Evolutionary conservation across 2,888 invertebrate genomes (phyloP), one percentile per base, ranked within the genome.

Genomic region (Ecliptopera silaceata): DNA sequence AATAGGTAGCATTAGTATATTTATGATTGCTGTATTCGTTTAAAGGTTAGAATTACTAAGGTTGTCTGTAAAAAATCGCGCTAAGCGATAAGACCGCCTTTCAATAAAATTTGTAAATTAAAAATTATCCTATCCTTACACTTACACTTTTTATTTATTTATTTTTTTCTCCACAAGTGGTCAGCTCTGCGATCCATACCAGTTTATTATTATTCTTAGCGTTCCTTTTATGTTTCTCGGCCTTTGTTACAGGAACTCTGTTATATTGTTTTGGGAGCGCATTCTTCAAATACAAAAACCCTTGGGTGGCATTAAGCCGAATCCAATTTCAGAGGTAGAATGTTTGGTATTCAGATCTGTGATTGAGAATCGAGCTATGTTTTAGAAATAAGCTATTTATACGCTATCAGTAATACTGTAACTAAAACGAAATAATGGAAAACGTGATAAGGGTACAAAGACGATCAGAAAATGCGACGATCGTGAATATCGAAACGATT

Each of bases 261-360:
- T 38, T 20, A 26, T 20, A 52, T 51, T 47, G 42, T 51, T 54
- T 46, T 46, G 13, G 5, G 29, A 49, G 13, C 39, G 45, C 45
- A 41, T 53, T 39, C 38, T 45, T 50, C 18, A 48, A 26, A 26
- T 13, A 6, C 17, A 26, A 15, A 39, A 41, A 11, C 29, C 51
- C 51, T 38, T 48, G 57, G 52, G 48, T 44, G 56, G 56, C 38
- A 56, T 47, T 44, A n/a, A 41, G 42, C 36, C 31, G 43, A 48
- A 48, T 32, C 26, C 31, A 48, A 52, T 44, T 44, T 32, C 26
- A 17, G 6, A 52, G 56, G 29, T 46, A 46, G 43, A 48, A 12
- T 15, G 15, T 32, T 57, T 52, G n/a, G 29, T 57, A 52, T 57
- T 57, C 57, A 44, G 42, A 39, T 36, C 29, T 36, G 20, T 22